phyloP scores from a whole-genome alignment of 2,888 invertebrate species.

The Linnaemya tessellans region DNA sequence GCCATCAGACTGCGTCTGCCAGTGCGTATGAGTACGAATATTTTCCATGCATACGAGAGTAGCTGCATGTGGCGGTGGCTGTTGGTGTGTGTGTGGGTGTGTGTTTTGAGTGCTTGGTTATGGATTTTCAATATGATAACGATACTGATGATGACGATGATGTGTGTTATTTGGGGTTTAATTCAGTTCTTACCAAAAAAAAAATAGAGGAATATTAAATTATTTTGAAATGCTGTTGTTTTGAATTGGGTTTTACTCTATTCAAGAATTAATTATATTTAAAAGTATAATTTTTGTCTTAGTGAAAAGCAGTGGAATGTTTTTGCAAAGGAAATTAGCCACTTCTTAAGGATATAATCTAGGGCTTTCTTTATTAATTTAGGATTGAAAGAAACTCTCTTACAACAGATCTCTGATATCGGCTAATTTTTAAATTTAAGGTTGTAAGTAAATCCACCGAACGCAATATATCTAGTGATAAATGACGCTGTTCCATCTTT shows the following conservation, averaged over 20 bases:
- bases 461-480: no score
- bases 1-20: constrained; percentile 46
- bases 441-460: no score
- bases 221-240: constrained; percentile 4
- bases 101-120: neutral
- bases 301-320: neutral
- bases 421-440: no score
- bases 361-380: no score
- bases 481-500: no score
- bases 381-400: no score
- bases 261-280: constrained; percentile 24
- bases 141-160: constrained; percentile 11
- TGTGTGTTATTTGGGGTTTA: constrained; percentile 38
- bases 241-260: neutral
- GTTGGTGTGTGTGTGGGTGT: neutral
- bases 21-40: constrained; percentile 49
- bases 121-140: constrained; percentile 6
- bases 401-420: no score
- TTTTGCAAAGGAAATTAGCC: neutral
- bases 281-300: constrained; percentile 8
- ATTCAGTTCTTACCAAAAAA: constrained; percentile 15
- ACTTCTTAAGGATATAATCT: no score
- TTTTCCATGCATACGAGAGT: neutral
- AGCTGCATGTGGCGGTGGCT: neutral
- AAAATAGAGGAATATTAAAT: neutral